Evolutionary conservation across 2,113 vertebrate species (phyloP).

Genomic region (Mirza zaza): DNA sequence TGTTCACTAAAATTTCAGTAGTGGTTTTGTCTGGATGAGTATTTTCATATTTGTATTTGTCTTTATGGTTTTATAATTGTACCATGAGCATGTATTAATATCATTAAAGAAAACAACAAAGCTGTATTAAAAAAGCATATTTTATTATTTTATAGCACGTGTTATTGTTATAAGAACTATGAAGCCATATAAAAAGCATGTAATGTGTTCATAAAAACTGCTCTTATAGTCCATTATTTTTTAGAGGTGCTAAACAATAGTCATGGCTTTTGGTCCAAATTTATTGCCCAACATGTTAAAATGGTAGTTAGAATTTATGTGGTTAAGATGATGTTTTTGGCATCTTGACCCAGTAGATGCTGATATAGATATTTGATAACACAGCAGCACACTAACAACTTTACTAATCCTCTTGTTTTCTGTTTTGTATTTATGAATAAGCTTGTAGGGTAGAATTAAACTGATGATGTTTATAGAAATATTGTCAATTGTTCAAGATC

Average conservation of each 20-base stretch:
- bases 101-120: not conserved
- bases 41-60: conserved; percentile 14
- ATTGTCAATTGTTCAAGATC: not conserved
- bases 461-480: not conserved
- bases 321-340: not conserved
- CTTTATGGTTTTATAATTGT: conserved; percentile 24
- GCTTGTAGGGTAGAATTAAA: not conserved
- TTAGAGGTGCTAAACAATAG: not conserved
- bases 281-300: not conserved
- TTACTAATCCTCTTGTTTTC: not conserved
- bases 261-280: not conserved
- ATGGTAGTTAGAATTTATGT: not conserved
- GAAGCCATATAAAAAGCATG: not conserved
- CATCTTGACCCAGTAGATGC: not conserved
- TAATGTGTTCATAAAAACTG: not conserved
- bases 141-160: not conserved
- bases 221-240: not conserved
- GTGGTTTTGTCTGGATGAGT: not conserved
- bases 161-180: not conserved
- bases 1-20: not conserved
- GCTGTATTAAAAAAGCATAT: not conserved
- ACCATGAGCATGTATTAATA: not conserved
- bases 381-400: not conserved
- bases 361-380: not conserved
- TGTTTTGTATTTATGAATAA: not conserved